Percentiles rank a stretch among this genome's conserved stretches.
Conservation (phyloP, 2,888 invertebrate genomes). For the Dusona sp. region DNA sequence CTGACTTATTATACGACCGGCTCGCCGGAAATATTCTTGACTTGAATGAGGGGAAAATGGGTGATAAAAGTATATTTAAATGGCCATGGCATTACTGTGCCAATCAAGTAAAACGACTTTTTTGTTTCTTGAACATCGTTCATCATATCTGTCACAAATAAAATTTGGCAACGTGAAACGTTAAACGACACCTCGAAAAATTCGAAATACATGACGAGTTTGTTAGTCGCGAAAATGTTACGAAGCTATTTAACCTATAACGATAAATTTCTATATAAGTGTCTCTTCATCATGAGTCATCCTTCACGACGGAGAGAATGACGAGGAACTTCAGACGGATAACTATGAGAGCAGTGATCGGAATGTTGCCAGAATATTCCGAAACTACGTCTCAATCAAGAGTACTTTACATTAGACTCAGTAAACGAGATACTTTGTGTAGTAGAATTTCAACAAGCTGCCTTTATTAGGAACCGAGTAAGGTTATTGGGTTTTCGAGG, state of each 20-base stretch:
- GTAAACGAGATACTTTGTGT: conserved; percentile 1
- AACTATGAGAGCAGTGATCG: background rate
- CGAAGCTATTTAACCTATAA: background rate
- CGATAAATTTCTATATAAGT: conserved; percentile 14
- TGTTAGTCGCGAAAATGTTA: conserved; percentile 17
- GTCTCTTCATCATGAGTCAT: conserved; percentile 27
- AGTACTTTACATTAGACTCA: conserved; percentile 5
- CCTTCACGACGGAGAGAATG: conserved; percentile 18
- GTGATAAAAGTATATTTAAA: background rate
- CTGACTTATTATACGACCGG: background rate
- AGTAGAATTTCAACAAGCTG: conserved; percentile 22
- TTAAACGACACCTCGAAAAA: conserved; percentile 5
- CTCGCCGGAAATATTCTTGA: background rate
- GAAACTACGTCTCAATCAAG: conserved; percentile 37
- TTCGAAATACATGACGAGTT: conserved; percentile 45
- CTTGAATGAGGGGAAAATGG: background rate
- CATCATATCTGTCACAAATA: conserved; percentile 1
- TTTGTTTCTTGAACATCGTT: background rate
- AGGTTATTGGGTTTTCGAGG: background rate
- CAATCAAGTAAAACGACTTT: background rate
- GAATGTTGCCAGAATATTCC: conserved; percentile 25
- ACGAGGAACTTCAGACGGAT: conserved; percentile 20
- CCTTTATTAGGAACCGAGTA: background rate
- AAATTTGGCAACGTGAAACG: conserved; percentile 50
- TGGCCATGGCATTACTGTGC: background rate